These are phyloP conservation scores for Leucoraja erinaceus DNA, from an alignment of 2,113 vertebrate species.

Conservation along the genomic window DNA sequence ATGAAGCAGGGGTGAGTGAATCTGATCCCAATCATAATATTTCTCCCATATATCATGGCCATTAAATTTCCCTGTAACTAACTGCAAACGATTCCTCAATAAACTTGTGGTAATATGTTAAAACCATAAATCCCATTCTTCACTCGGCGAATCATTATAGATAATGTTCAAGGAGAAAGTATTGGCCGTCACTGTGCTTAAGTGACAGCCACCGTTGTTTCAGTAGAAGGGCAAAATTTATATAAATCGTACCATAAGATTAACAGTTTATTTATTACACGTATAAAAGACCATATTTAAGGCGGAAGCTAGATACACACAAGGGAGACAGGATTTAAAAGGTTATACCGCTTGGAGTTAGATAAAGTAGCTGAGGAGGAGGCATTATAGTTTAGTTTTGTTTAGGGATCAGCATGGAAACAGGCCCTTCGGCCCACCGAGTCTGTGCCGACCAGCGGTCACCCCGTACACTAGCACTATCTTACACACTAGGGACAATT, in stretches of 20 bases:
- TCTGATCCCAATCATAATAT: constrained; percentile 27
- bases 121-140: constrained; percentile 6
- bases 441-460: no score
- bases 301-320: neutral
- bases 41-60: neutral
- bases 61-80: neutral
- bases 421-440: no score
- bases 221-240: neutral
- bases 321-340: neutral
- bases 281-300: neutral
- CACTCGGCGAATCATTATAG: neutral
- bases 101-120: constrained; percentile 14
- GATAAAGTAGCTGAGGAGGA: neutral
- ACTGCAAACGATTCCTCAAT: constrained; percentile 33
- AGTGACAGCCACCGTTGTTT: neutral
- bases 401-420: no score
- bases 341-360: neutral
- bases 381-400: neutral
- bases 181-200: neutral
- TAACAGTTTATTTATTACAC: neutral
- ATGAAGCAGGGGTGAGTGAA: neutral
- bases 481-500: no score
- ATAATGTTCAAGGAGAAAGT: neutral
- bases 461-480: no score
- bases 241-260: neutral